Conservation (phyloP, 2,113 vertebrate species). For the Percina caprodes region DNA sequence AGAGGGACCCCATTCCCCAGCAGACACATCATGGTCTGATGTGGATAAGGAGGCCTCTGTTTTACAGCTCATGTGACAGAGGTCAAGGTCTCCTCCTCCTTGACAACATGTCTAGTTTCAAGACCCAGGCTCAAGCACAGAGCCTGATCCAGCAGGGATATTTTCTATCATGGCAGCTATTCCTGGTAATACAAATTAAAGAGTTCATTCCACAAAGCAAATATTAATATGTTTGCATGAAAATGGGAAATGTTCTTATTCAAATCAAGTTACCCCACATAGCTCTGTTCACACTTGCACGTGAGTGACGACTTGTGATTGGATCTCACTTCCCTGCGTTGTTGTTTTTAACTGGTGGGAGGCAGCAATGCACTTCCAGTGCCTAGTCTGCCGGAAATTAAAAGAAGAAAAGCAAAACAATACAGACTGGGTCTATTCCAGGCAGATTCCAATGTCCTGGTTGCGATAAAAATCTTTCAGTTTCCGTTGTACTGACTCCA, state of each 20-base stretch:
- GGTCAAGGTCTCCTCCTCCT: conserved; percentile 41
- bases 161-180: background rate
- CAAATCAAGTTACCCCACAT: background rate
- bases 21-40: conserved; percentile 28
- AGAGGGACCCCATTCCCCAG: background rate
- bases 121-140: background rate
- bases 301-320: no score
- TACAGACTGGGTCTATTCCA: no score
- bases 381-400: no score
- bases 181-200: background rate
- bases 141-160: background rate
- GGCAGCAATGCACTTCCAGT: no score
- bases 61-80: conserved; percentile 47
- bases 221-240: background rate
- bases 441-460: no score
- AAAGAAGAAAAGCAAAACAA: no score
- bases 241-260: background rate
- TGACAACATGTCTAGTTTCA: conserved; percentile 18
- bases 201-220: background rate
- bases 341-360: no score
- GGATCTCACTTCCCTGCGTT: no score
- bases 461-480: no score
- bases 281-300: background rate
- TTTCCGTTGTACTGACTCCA: no score
- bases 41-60: conserved; percentile 59